Conservation (phyloP, 2,888 invertebrate genomes). For the Saturnia japonica region DNA sequence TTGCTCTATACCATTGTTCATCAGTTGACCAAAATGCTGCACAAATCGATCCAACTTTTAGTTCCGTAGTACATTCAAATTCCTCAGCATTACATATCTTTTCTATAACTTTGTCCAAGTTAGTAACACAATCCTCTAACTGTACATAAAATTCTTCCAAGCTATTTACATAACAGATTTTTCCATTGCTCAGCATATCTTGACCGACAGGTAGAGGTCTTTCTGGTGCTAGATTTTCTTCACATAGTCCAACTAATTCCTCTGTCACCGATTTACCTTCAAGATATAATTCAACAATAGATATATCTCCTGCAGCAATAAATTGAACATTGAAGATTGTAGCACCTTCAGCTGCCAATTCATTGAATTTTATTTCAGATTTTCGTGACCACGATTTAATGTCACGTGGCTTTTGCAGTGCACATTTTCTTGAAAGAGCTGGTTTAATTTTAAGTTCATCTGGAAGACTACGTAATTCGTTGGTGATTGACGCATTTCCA, state of each 20-base stretch:
- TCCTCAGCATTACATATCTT: slow-evolving; percentile 76
- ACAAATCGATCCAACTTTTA: slow-evolving; percentile 83
- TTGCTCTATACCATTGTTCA: slow-evolving; percentile 85
- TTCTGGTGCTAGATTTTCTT: slow-evolving; percentile 59
- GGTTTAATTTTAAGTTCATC: slow-evolving; percentile 82
- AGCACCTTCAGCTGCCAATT: slow-evolving; percentile 86
- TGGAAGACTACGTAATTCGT: slow-evolving; percentile 82
- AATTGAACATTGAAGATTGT: slow-evolving; percentile 86
- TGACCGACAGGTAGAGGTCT: slow-evolving; percentile 70
- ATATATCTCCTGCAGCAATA: slow-evolving; percentile 85
- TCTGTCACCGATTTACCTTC: slow-evolving; percentile 85
- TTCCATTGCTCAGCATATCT: slow-evolving; percentile 79
- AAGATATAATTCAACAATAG: slow-evolving; percentile 83
- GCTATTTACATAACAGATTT: slow-evolving; percentile 85
- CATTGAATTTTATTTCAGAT: slow-evolving; percentile 85
- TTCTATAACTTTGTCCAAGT: slow-evolving; percentile 84
- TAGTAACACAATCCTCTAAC: slow-evolving; percentile 78
- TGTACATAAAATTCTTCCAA: slow-evolving; percentile 89
- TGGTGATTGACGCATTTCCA: slow-evolving; percentile 83
- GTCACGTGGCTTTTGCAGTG: slow-evolving; percentile 81
- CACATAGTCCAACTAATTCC: slow-evolving; percentile 80
- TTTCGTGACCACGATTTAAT: slow-evolving; percentile 84
- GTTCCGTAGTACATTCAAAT: slow-evolving; percentile 75
- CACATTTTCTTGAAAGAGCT: slow-evolving; percentile 83
- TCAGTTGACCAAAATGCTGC: slow-evolving; percentile 86